A percentile compares a stretch with the other conserved stretches of the same genome.
phyloP scores from a whole-genome alignment of 2,888 invertebrate genomes.

The Dolichopus griseipennis region DNA sequence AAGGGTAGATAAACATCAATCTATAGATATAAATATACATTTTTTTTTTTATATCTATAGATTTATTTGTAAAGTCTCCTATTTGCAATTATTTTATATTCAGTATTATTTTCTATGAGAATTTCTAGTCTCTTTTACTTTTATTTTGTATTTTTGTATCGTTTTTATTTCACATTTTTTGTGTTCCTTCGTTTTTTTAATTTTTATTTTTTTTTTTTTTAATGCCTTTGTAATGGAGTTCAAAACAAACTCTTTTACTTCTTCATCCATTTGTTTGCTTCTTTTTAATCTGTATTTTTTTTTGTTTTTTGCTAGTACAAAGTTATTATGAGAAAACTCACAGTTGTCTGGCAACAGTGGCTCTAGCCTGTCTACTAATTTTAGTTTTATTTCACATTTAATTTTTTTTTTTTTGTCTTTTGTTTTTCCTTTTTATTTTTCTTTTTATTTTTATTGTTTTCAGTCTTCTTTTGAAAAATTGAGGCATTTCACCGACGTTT shows the following conservation, averaged over 20 bases:
- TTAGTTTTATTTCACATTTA: neutral
- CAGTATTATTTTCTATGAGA: neutral
- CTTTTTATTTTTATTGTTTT: neutral
- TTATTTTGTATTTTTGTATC: neutral
- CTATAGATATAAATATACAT: no score
- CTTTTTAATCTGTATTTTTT: neutral
- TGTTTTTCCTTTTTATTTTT: no score
- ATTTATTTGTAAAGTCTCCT: no score
- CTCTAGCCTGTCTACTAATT: conserved; percentile 6
- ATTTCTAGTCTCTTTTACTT: neutral
- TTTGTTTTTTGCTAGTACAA: neutral
- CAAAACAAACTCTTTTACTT: neutral
- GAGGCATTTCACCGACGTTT: conserved; percentile 5
- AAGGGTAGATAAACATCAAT: no score
- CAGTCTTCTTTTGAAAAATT: neutral
- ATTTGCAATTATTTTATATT: neutral
- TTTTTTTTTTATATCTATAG: no score
- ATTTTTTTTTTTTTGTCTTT: no score
- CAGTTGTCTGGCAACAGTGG: conserved; percentile 1
- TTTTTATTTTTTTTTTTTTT: neutral
- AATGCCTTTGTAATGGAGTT: conserved; percentile 1
- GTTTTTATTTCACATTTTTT: neutral
- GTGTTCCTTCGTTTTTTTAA: no score
- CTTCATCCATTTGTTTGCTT: no score
- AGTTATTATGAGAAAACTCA: conserved; percentile 6